Evolutionary conservation across 2,113 vertebrate genomes (phyloP), one percentile per base, ranked within the genome.

Genomic region (Laticauda laticaudata): DNA sequence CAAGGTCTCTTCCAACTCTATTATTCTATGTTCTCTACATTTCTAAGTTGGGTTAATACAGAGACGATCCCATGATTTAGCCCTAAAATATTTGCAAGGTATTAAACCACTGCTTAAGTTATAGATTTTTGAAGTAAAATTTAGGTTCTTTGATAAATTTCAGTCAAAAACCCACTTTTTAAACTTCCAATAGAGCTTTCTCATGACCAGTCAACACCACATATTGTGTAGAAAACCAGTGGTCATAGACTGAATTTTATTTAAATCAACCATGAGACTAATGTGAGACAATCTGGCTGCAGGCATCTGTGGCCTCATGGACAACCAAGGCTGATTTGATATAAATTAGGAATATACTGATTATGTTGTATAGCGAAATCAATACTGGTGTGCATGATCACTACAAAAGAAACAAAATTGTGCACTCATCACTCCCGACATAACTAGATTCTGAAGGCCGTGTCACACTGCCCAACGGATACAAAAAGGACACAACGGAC

Each of bases 371-470:
- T 75, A 94, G 88, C 39, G 89, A 59, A 54, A 90, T 4, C 91
- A 43, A 96, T 96, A 94, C 93, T 1, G 51, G 10, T 94, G 10
- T 89, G 93, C 89, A 93, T 64, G 54, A 93, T 90, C 92, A 95
- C 8, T 91, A 53, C 15, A 96, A 93, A 96, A 96, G 23, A 54
- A 96, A 96, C 64, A 95, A 93, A 97, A 91, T 43, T 26, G 2
- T 26, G 51, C n/a, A 96, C 96, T 97, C 96, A 96, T 91, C 95
- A 4, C 15, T 0, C 57, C 90, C 69, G 92, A 86, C 81, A 90
- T 75, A 92, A 87, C 95, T 92, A 94, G 94, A 96, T n/a, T n/a
- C n/a, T n/a, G n/a, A n/a, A n/a, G n/a, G n/a, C n/a, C n/a, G n/a
- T n/a, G n/a, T n/a, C n/a, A n/a, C n/a, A n/a, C n/a, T n/a, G n/a